These are phyloP conservation scores for Notodonta dromedarius DNA, from an alignment of 2,888 invertebrate species.

Conservation along the genomic window DNA sequence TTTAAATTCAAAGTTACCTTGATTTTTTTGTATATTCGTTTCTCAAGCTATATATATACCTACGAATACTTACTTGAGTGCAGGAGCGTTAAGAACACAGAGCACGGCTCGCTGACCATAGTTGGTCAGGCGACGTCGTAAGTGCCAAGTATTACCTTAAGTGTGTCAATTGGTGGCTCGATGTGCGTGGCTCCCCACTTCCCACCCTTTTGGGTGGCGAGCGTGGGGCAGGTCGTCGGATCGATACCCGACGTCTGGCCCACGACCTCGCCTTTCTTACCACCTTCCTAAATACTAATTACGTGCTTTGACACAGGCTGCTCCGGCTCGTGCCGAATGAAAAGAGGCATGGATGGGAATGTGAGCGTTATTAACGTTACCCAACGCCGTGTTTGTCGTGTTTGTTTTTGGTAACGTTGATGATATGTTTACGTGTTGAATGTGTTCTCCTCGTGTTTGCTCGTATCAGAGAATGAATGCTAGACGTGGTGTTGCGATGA, in stretches of 20 bases:
- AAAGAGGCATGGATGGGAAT: slow-evolving; percentile 74
- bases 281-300: slow-evolving; percentile 85
- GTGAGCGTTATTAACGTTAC: slow-evolving; percentile 74
- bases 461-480: slow-evolving; percentile 9
- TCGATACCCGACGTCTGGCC: slow-evolving; percentile 88
- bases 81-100: not conserved
- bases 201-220: slow-evolving; percentile 59
- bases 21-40: not conserved
- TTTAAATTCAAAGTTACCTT: slow-evolving; percentile 12
- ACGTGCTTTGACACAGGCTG: slow-evolving; percentile 83
- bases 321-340: slow-evolving; percentile 75
- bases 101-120: slow-evolving; percentile 45
- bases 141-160: slow-evolving; percentile 81
- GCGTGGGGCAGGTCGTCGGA: slow-evolving; percentile 85
- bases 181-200: slow-evolving; percentile 77
- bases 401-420: slow-evolving; percentile 68
- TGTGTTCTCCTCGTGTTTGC: slow-evolving; percentile 25
- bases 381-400: slow-evolving; percentile 51
- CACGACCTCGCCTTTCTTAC: slow-evolving; percentile 84
- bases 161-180: slow-evolving; percentile 83
- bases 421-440: slow-evolving; percentile 51
- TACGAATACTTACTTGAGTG: not conserved
- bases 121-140: slow-evolving; percentile 62
- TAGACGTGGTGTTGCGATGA: not conserved
- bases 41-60: not conserved